Evolutionary conservation across 2,888 invertebrate species (phyloP), one percentile per base, ranked within the genome.

Genomic region (Harpalus rufipes): DNA sequence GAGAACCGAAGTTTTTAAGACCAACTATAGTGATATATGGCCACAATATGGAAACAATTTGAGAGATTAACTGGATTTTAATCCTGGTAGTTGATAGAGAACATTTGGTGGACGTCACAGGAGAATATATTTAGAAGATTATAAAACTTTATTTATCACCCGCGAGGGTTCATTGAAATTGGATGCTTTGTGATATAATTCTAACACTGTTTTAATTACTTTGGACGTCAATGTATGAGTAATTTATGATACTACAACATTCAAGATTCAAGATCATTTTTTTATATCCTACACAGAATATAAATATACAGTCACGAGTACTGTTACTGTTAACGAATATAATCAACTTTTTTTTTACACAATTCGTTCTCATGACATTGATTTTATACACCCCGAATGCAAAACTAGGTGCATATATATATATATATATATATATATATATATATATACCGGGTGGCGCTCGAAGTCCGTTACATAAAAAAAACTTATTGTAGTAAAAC

Each of bases 31-130:
- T 68, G 68, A 68, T 25, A 32, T 68, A 68, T 39, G 68, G 32
- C 32, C 10, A 7, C 68, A 68, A 68, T 68, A 68, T 68, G 68
- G 68, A 14, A 39, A 68, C 68, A 68, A 68, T 68, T 14, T 39
- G 14, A 10, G 32, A 68, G 68, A 68, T 68, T 32, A 68, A 68
- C n/a, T 39, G 39, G 39, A 39, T 68, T 68, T 68, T 68, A 68
- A 68, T 68, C 14, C 68, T 32, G 7, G 14, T 14, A 32, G 32
- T 5, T 65, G 65, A 65, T 65, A 68, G 32, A n/a, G 39, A 68
- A 68, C 68, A 68, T 39, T 65, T 65, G 65, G 65, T 65, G 32
- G 65, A 12, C 18, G 18, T 8, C 14, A 51, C 44, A 8, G 44
- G 10, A 51, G 44, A 51, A 51, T 51, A 51, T 51, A 51, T 51